phyloP scores from a whole-genome alignment of 2,888 invertebrate species.

The Hedychridium roseum region DNA sequence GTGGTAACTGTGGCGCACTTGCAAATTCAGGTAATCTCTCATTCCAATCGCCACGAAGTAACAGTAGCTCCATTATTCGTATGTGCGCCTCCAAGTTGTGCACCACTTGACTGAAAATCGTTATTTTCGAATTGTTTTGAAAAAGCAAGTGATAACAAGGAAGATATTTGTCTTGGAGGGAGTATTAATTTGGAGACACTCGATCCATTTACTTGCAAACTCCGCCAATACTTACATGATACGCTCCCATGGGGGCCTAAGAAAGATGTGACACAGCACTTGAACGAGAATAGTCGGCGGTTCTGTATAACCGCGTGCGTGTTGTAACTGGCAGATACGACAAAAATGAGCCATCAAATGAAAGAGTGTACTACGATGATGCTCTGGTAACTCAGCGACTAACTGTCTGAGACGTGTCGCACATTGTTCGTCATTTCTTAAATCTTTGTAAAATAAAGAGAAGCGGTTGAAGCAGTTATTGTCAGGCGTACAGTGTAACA shows the following conservation, averaged over 20 bases:
- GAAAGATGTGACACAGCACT: constrained; percentile 76
- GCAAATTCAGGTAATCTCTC: constrained; percentile 73
- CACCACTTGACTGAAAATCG: constrained; percentile 73
- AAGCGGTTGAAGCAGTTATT: background rate
- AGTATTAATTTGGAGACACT: too few species aligned
- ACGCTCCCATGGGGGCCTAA: constrained; percentile 79
- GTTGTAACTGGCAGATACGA: constrained; percentile 75
- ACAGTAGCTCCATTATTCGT: constrained; percentile 74
- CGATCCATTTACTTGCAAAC: background rate
- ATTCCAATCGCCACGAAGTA: constrained; percentile 75
- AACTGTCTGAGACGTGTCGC: constrained; percentile 66
- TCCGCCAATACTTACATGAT: constrained; percentile 70
- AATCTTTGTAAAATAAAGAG: too few species aligned
- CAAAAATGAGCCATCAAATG: constrained; percentile 77
- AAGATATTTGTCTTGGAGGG: too few species aligned
- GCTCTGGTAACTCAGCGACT: constrained; percentile 70
- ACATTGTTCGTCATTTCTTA: constrained; percentile 68
- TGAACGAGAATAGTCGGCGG: constrained; percentile 75
- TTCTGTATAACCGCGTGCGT: constrained; percentile 70
- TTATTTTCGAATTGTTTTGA: too few species aligned
- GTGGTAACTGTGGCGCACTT: constrained; percentile 72
- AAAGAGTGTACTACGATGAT: constrained; percentile 71
- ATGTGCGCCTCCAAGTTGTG: constrained; percentile 78
- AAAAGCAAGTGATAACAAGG: too few species aligned
- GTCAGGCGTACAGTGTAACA: background rate